Evolutionary conservation across 2,888 invertebrate genomes (phyloP).

Genomic region (Scotopteryx bipunctaria): DNA sequence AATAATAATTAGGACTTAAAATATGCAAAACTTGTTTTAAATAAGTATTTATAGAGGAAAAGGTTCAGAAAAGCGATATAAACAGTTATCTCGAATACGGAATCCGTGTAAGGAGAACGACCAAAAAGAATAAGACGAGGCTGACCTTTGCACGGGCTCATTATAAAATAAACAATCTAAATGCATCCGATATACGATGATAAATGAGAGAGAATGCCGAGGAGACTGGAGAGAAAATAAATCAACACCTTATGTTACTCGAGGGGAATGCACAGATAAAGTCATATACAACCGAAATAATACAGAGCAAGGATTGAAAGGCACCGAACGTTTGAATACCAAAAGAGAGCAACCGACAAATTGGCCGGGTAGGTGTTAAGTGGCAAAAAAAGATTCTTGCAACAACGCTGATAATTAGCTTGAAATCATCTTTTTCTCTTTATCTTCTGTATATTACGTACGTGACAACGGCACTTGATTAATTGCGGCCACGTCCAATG

Average conservation of each 20-base stretch:
- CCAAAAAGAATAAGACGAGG: constrained; percentile 31
- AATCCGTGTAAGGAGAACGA: constrained; percentile 36
- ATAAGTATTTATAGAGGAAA: constrained; percentile 3
- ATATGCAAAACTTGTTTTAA: not conserved
- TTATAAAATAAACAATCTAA: constrained; percentile 60
- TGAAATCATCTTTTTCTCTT: constrained; percentile 78
- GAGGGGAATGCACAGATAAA: constrained; percentile 39
- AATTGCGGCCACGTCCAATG: constrained; percentile 74
- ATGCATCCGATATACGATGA: constrained; percentile 56
- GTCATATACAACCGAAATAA: constrained; percentile 36
- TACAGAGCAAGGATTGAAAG: constrained; percentile 35
- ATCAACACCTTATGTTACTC: constrained; percentile 43
- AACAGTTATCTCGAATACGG: constrained; percentile 34
- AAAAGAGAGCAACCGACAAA: constrained; percentile 63
- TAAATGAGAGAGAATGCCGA: constrained; percentile 51
- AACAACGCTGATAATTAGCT: constrained; percentile 76
- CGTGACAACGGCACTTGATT: constrained; percentile 79
- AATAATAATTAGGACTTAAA: no score
- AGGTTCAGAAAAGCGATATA: constrained; percentile 26
- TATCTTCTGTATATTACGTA: constrained; percentile 69
- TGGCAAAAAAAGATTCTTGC: constrained; percentile 65
- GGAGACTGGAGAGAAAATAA: constrained; percentile 47
- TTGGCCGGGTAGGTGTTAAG: constrained; percentile 72
- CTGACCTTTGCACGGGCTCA: constrained; percentile 47
- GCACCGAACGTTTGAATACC: constrained; percentile 49